Conservation (phyloP, 1,140 invertebrate genomes). For the Hypsibius dujardini region DNA sequence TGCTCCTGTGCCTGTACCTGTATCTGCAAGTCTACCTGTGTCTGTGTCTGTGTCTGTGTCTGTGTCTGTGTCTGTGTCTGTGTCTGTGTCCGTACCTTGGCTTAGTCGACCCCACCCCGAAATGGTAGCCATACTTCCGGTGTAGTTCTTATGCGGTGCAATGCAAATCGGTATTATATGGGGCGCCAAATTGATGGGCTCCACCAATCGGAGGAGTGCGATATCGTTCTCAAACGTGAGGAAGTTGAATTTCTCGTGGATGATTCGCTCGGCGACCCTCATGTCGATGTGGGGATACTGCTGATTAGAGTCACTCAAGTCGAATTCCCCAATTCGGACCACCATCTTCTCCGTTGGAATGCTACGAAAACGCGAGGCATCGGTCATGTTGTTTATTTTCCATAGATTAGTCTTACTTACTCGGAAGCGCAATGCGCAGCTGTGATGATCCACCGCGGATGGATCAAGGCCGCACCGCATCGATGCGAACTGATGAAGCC, state of each 20-base stretch:
- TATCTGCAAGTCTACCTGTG: too few species aligned
- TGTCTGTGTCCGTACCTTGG: conserved; percentile 43
- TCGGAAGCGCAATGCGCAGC: conserved; percentile 6
- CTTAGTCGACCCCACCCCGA: conserved; percentile 80
- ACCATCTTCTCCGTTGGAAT: conserved; percentile 72
- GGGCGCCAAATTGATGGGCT: conserved; percentile 68
- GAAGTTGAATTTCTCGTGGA: conserved; percentile 61
- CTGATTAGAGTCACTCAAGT: conserved; percentile 62
- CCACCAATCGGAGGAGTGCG: conserved; percentile 68
- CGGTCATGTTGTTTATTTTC: background rate
- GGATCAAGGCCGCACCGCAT: background rate
- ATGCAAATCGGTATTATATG: conserved; percentile 77
- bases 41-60: too few species aligned
- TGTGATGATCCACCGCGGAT: conserved; percentile 5
- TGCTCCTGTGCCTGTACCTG: too few species aligned
- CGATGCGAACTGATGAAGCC: conserved; percentile 18
- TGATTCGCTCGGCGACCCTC: conserved; percentile 68
- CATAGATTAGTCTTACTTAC: background rate
- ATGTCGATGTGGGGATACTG: conserved; percentile 69
- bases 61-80: too few species aligned
- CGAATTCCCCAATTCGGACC: conserved; percentile 68
- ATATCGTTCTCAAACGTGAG: conserved; percentile 80
- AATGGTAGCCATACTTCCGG: conserved; percentile 66
- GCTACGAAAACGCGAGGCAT: conserved; percentile 37
- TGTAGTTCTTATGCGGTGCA: conserved; percentile 62